A percentile compares a stretch with the other conserved stretches of the same genome.
These are phyloP conservation scores for Bradypodion pumilum DNA, from an alignment of 2,797 vertebrate species.

Conservation along the genomic window DNA sequence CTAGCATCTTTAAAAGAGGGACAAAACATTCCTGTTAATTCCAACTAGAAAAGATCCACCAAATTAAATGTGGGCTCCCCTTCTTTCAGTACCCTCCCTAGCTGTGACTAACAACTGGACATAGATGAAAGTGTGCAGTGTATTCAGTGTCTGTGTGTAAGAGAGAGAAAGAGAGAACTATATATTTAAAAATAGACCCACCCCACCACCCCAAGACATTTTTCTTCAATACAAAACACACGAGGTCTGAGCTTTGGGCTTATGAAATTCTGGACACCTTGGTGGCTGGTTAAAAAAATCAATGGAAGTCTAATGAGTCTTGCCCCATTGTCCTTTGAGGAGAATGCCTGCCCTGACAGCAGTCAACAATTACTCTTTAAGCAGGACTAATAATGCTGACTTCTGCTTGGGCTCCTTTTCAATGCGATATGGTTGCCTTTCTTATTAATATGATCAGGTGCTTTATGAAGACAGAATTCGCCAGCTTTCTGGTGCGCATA, in stretches of 20 bases:
- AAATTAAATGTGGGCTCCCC: too few species aligned
- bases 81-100: too few species aligned
- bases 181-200: too few species aligned
- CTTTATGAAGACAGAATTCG: conserved; percentile 42
- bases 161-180: not conserved
- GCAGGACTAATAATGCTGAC: conserved; percentile 38
- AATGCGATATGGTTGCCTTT: conserved; percentile 28
- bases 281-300: conserved; percentile 30
- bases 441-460: conserved; percentile 43
- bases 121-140: too few species aligned
- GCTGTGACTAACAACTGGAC: too few species aligned
- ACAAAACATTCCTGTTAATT: not conserved
- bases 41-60: too few species aligned
- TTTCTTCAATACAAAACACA: not conserved
- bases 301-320: conserved; percentile 19
- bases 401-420: conserved; percentile 22
- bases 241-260: not conserved
- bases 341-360: conserved; percentile 21
- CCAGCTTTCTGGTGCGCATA: conserved; percentile 40
- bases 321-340: conserved; percentile 4
- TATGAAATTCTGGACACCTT: not conserved
- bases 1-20: not conserved
- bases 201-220: too few species aligned
- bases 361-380: conserved; percentile 30
- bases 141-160: not conserved